Evolutionary conservation across 2,797 vertebrate species (phyloP).

Genomic region (Gymnoscopelus microlampas): DNA sequence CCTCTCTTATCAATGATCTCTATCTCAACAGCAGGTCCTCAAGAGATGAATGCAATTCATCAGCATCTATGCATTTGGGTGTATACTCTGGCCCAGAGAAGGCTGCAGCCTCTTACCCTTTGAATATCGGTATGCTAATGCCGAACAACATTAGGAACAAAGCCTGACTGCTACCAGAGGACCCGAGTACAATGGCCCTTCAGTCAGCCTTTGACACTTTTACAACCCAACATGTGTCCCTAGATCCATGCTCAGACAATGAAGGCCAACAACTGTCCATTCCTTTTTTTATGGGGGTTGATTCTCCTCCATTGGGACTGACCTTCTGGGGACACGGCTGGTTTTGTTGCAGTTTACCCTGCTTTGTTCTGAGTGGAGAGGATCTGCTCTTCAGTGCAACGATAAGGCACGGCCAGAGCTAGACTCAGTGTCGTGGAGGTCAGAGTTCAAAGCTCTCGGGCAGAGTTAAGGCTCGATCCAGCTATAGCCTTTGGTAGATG

Average conservation of each 20-base stretch:
- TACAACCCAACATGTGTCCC: constrained; percentile 86
- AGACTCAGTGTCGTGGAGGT: constrained; percentile 61
- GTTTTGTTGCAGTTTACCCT: constrained; percentile 53
- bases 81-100: constrained; percentile 70
- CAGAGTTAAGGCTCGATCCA: constrained; percentile 56
- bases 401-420: constrained; percentile 56
- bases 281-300: constrained; percentile 53
- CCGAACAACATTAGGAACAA: constrained; percentile 81
- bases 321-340: constrained; percentile 61
- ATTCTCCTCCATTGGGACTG: constrained; percentile 53
- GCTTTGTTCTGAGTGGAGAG: constrained; percentile 67
- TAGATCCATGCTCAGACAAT: constrained; percentile 76
- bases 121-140: constrained; percentile 88
- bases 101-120: constrained; percentile 71
- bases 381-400: constrained; percentile 64
- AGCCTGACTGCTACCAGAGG: constrained; percentile 68
- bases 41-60: constrained; percentile 45
- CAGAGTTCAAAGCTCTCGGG: constrained; percentile 77
- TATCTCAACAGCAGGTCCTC: constrained; percentile 60
- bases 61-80: constrained; percentile 53
- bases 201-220: constrained; percentile 82
- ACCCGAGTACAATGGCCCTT: constrained; percentile 77
- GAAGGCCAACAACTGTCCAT: constrained; percentile 75
- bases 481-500: constrained; percentile 14
- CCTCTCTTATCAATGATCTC: constrained; percentile 24